Evolutionary conservation across 1,140 invertebrate genomes (phyloP), one percentile per base, ranked within the genome.

Genomic region (Macrostomum lignano): DNA sequence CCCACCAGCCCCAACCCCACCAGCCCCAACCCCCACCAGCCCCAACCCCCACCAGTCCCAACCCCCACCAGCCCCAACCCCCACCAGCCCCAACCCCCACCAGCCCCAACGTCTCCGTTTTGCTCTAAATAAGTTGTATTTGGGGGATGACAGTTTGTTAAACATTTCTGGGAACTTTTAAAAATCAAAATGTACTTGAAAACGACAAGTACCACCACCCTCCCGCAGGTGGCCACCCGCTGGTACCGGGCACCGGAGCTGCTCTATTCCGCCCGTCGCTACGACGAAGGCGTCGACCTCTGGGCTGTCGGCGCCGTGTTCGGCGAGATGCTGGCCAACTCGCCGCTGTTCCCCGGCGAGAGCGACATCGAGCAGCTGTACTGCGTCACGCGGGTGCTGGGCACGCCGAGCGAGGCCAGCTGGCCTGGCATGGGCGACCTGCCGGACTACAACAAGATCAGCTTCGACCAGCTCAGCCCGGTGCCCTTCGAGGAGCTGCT

Each of bases 351-450:
- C 65, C 70, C 76, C 7, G 86, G 84, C 3, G 81, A 88, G 55
- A 86, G 76, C 37, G 86, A 96, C 55, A 93, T 96, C 37, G 82
- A 93, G 48, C 86, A 96, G 57, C 51, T 94, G 26, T 79, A 77
- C 30, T 73, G 84, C 41, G 82, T 94, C 7, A 61, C 93, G 25
- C 65, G 69, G 40, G 69, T 54, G 30, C 55, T 93, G 3, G 84
- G 84, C 2, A 81, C 76, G 11, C 82, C 82, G 1, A 75, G 67
- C 11, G 65, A 72, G 38, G 67, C 71, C 30, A 53, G 39, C 19
- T 65, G 63, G 63, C 51, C 53, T 11, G 53, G 14, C 17, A 64
- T 82, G 34, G 65, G 63, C n/a, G 62, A 71, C 9, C 57, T 94
- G 29, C 86, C 86, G 2, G 86, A 96, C 63, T 93, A 77, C 47